Conservation (phyloP, 2,797 vertebrate species). For the Arnoldichthys spilopterus region DNA sequence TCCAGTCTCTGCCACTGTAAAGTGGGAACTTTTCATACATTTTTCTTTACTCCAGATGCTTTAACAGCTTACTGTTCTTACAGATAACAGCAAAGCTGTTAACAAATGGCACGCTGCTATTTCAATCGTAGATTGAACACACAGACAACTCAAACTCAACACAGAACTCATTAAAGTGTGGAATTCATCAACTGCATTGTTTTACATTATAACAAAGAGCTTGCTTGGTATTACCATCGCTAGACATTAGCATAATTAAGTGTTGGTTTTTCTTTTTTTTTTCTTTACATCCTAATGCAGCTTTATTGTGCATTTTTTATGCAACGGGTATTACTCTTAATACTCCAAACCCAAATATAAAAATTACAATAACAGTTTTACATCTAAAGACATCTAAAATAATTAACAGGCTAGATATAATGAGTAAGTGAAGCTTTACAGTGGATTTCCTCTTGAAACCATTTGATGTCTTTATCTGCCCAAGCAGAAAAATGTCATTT, state of each 20-base stretch:
- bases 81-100: too few species aligned
- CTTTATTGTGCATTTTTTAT: neutral
- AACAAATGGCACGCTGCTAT: too few species aligned
- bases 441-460: neutral
- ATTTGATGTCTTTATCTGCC: neutral
- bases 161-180: neutral
- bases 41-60: too few species aligned
- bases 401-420: neutral
- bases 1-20: neutral
- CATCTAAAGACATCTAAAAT: neutral
- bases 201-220: neutral
- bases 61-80: too few species aligned
- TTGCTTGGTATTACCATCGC: neutral
- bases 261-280: neutral
- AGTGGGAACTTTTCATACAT: neutral
- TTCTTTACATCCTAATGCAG: neutral
- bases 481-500: neutral
- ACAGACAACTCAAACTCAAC: too few species aligned
- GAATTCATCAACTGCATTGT: neutral
- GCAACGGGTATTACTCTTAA: too few species aligned
- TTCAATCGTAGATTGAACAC: too few species aligned
- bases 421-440: neutral
- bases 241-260: slow-evolving; percentile 2
- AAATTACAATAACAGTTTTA: neutral
- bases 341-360: neutral